A percentile compares a stretch with the other conserved stretches of the same genome.
These are phyloP conservation scores for Acomys russatus DNA, from an alignment of 2,797 vertebrate genomes.

Conservation along the genomic window DNA sequence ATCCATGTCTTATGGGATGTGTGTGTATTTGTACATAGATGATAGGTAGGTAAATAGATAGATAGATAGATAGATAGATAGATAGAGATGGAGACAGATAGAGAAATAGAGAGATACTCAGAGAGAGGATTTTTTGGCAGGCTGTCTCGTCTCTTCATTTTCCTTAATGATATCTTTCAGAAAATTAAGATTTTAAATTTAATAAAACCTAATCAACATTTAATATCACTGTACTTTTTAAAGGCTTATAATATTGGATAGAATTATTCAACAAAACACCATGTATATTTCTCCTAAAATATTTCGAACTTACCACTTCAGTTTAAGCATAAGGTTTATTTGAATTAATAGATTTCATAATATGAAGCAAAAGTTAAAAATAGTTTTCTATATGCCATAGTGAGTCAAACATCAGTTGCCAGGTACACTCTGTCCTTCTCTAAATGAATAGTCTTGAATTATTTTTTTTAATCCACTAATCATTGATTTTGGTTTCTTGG, in stretches of 20 bases:
- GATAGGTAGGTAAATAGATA: neutral
- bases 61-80: neutral
- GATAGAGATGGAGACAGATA: neutral
- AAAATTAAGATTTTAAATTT: conserved; percentile 2
- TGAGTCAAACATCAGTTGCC: neutral
- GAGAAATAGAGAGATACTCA: neutral
- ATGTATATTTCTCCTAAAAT: neutral
- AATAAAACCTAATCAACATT: neutral
- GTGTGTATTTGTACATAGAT: neutral
- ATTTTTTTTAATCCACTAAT: conserved; percentile 5
- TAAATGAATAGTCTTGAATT: neutral
- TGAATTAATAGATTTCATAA: neutral
- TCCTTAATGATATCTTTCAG: neutral
- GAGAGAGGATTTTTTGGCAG: neutral
- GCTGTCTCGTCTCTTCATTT: neutral
- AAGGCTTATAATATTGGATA: neutral
- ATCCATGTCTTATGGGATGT: neutral
- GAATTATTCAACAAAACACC: neutral
- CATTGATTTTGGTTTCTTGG: neutral
- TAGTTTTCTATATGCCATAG: neutral
- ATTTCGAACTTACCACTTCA: neutral
- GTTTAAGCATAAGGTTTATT: neutral
- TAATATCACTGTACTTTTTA: neutral
- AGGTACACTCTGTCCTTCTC: neutral
- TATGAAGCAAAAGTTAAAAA: neutral